Conservation (phyloP, 2,113 vertebrate genomes). For the Amazona guildingii region DNA sequence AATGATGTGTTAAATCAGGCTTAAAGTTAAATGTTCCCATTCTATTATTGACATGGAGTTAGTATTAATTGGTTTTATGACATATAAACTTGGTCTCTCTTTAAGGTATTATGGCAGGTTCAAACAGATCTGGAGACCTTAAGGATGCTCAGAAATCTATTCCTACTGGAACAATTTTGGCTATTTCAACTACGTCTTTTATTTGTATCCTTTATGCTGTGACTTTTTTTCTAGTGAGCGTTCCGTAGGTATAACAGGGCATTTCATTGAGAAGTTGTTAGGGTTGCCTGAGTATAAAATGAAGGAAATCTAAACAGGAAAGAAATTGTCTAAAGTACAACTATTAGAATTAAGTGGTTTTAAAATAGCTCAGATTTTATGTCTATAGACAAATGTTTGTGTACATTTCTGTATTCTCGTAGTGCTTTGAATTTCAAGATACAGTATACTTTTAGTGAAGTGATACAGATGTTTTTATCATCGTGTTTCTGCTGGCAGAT, state of each 20-base stretch:
- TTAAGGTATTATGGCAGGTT: conserved; percentile 96
- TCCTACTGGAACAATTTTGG: conserved; percentile 93
- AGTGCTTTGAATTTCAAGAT: neutral
- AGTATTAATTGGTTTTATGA: neutral
- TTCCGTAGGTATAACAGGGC: neutral
- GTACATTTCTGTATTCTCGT: neutral
- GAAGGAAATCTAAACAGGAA: neutral
- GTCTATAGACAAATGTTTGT: neutral
- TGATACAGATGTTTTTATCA: neutral
- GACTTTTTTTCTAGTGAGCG: neutral
- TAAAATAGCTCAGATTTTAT: neutral
- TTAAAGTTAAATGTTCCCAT: neutral
- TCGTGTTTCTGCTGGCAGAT: neutral
- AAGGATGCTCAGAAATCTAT: conserved; percentile 95
- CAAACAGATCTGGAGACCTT: conserved; percentile 94
- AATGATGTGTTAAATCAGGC: neutral
- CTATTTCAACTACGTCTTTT: conserved; percentile 91
- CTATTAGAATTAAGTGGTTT: neutral
- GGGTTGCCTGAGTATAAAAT: neutral
- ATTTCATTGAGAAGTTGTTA: neutral
- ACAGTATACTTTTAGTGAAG: neutral
- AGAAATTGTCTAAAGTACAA: neutral
- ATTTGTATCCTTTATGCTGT: conserved; percentile 89
- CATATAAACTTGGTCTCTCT: neutral
- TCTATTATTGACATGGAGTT: neutral